These are phyloP conservation scores for Meriones psammophilus DNA, from an alignment of 2,797 vertebrate species.

Conservation along the genomic window DNA sequence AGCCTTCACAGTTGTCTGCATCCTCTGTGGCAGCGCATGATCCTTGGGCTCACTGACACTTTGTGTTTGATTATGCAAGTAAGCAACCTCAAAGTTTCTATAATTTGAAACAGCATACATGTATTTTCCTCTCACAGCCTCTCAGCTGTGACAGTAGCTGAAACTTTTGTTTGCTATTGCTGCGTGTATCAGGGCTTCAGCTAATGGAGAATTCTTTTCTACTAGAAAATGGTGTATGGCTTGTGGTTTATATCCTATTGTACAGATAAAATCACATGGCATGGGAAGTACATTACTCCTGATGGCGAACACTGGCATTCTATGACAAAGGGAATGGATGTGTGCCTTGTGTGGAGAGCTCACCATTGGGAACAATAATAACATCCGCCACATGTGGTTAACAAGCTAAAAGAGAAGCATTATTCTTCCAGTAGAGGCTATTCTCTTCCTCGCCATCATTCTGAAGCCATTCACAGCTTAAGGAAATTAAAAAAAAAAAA, in stretches of 20 bases:
- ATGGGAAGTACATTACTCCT: neutral
- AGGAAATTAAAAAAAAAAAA: neutral
- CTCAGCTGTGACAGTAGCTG: slow-evolving; percentile 88
- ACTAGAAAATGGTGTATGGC: neutral
- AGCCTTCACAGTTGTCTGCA: neutral
- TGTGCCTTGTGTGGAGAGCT: neutral
- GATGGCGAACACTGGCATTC: neutral
- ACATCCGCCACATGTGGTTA: neutral
- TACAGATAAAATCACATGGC: slow-evolving; percentile 78
- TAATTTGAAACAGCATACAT: neutral
- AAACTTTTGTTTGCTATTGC: neutral
- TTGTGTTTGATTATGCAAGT: neutral
- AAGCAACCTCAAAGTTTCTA: neutral
- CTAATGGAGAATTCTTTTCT: neutral
- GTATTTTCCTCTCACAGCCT: slow-evolving; percentile 76
- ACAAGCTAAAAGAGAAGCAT: neutral
- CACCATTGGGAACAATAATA: neutral
- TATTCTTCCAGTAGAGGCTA: neutral
- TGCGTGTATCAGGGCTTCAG: neutral
- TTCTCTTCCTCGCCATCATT: neutral
- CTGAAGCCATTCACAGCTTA: neutral
- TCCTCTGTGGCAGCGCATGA: neutral
- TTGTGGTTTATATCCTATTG: slow-evolving; percentile 87
- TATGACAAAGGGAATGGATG: neutral
- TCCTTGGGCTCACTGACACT: neutral